Evolutionary conservation across 2,113 vertebrate species (phyloP).

Genomic region (Lagopus leucura): DNA sequence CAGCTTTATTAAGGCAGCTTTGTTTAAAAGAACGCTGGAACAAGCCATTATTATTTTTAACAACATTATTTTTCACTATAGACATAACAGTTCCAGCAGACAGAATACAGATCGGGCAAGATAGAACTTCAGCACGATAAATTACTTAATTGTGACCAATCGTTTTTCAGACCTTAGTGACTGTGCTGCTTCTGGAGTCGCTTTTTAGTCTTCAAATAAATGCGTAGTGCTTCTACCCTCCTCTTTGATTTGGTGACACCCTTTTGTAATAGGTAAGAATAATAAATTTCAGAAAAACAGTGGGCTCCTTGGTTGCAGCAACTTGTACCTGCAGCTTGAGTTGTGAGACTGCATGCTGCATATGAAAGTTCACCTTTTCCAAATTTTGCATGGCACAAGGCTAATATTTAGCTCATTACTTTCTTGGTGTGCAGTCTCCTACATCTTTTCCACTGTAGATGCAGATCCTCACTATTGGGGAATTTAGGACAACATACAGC

Average conservation of each 20-base stretch:
- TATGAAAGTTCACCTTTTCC: background rate
- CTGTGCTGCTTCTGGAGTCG: background rate
- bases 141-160: background rate
- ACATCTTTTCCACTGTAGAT: rapidly evolving
- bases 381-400: background rate
- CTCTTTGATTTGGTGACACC: background rate
- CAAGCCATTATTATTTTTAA: slow-evolving; percentile 7
- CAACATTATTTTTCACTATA: slow-evolving; percentile 4
- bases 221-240: background rate
- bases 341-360: background rate
- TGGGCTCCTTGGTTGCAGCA: background rate
- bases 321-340: background rate
- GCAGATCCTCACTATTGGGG: background rate
- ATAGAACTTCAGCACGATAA: background rate
- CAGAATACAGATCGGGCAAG: background rate
- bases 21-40: slow-evolving; percentile 39
- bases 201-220: background rate
- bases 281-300: background rate
- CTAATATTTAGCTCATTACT: background rate
- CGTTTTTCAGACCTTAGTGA: background rate
- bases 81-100: background rate
- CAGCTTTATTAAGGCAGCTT: slow-evolving; percentile 16
- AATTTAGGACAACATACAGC: background rate
- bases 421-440: background rate
- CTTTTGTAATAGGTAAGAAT: background rate